Conservation (phyloP, 2,888 invertebrate species). For the Apotomis capreana region DNA sequence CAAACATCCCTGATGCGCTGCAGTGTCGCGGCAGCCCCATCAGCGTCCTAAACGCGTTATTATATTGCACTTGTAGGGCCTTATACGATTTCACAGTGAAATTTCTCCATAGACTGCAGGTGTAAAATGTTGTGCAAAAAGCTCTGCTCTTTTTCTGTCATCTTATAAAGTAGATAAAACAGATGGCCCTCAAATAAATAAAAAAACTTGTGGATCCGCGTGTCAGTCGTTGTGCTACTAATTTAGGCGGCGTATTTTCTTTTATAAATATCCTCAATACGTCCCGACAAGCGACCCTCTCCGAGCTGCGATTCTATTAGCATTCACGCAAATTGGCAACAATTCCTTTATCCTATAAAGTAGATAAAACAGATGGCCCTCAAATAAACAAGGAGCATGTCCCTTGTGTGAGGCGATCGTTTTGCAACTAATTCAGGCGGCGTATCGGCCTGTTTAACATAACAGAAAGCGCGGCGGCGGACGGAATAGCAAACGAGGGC, state of each 20-base stretch:
- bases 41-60: too few relatives aligned
- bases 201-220: constrained; percentile 15
- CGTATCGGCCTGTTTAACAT: constrained; percentile 41
- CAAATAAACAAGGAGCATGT: constrained; percentile 22
- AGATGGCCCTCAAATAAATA: constrained; percentile 13
- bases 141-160: neutral
- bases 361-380: constrained; percentile 16
- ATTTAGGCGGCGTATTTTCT: constrained; percentile 30
- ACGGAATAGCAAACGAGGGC: constrained; percentile 34
- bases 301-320: too few relatives aligned
- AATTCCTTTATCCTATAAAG: neutral
- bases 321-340: neutral
- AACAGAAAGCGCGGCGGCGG: constrained; percentile 30
- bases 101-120: too few relatives aligned
- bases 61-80: too few relatives aligned
- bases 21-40: too few relatives aligned
- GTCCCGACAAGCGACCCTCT: too few relatives aligned
- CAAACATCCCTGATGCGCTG: too few relatives aligned
- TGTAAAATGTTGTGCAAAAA: too few relatives aligned
- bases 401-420: constrained; percentile 32
- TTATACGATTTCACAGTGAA: too few relatives aligned
- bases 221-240: constrained; percentile 36
- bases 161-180: constrained; percentile 16
- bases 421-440: constrained; percentile 37
- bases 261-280: too few relatives aligned